phyloP scores from a whole-genome alignment of 92 coral and sea anemone genomes.

The Epizoanthus illoricatus region DNA sequence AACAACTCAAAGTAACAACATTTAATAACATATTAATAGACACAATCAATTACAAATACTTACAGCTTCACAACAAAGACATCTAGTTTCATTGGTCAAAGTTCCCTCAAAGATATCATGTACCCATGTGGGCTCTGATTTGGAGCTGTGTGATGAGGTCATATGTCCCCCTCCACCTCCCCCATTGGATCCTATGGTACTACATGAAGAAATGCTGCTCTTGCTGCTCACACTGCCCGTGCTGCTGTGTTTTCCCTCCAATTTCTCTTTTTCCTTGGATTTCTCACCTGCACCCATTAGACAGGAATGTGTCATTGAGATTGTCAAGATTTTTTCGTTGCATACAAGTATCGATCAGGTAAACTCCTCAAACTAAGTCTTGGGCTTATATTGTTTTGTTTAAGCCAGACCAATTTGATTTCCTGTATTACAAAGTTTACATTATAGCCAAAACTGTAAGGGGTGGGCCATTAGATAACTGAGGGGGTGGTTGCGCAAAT shows the following conservation, averaged over 20 bases:
- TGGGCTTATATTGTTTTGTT: no score
- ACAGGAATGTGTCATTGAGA: not conserved
- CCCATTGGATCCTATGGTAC: constrained; percentile 72
- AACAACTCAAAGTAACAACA: not conserved
- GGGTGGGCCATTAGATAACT: no score
- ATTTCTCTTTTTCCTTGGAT: constrained; percentile 66
- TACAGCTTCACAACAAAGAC: constrained; percentile 98
- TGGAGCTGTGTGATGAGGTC: constrained; percentile 29
- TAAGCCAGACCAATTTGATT: no score
- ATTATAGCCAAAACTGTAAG: no score
- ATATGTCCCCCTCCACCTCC: constrained; percentile 30
- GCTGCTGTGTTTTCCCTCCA: constrained; percentile 88
- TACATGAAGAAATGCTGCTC: constrained; percentile 76
- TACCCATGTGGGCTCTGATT: constrained; percentile 90
- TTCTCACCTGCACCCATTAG: constrained; percentile 20
- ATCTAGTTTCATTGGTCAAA: constrained; percentile 95
- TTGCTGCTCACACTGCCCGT: constrained; percentile 97
- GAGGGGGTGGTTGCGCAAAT: no score
- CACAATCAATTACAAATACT: constrained; percentile 15
- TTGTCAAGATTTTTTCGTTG: no score
- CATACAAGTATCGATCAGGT: no score
- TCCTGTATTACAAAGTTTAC: no score
- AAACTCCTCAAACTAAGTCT: no score
- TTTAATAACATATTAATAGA: not conserved
- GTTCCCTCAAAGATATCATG: constrained; percentile 99